These are phyloP conservation scores for Tetramorium simillimum DNA, from an alignment of 1,140 invertebrate species.

Conservation along the genomic window DNA sequence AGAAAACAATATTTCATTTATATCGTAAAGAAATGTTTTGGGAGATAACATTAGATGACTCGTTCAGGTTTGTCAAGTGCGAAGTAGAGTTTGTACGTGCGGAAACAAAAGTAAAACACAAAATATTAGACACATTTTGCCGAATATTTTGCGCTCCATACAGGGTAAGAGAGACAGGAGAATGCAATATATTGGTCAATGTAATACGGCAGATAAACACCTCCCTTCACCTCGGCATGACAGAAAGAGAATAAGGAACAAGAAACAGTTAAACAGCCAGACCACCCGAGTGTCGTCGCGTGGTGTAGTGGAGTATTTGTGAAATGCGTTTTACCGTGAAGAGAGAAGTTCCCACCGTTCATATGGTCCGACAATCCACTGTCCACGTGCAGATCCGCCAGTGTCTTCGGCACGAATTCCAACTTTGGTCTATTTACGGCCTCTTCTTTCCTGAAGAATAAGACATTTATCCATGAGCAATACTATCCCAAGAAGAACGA, in stretches of 20 bases:
- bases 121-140: not conserved
- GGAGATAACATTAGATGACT: not conserved
- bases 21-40: not conserved
- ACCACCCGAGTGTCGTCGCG: slow-evolving; percentile 70
- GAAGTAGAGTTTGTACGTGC: not conserved
- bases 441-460: slow-evolving; percentile 92
- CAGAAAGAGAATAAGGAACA: slow-evolving; percentile 62
- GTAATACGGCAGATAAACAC: slow-evolving; percentile 64
- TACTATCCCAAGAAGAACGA: not conserved
- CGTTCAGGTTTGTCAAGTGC: not conserved
- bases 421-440: slow-evolving; percentile 94
- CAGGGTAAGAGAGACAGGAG: slow-evolving; percentile 17
- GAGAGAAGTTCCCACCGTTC: slow-evolving; percentile 86
- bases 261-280: slow-evolving; percentile 79
- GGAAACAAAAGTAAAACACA: not conserved
- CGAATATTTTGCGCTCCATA: slow-evolving; percentile 22
- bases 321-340: slow-evolving; percentile 82
- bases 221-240: slow-evolving; percentile 52
- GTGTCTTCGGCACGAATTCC: slow-evolving; percentile 97
- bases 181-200: slow-evolving; percentile 54
- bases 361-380: slow-evolving; percentile 82
- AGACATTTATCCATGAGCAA: not conserved
- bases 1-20: not conserved
- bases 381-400: slow-evolving; percentile 95
- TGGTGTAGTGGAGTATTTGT: slow-evolving; percentile 72